A percentile compares a stretch with the other conserved stretches of the same genome.
Evolutionary conservation across 2,888 invertebrate species (phyloP).

Genomic region (Caradrina kadenii): DNA sequence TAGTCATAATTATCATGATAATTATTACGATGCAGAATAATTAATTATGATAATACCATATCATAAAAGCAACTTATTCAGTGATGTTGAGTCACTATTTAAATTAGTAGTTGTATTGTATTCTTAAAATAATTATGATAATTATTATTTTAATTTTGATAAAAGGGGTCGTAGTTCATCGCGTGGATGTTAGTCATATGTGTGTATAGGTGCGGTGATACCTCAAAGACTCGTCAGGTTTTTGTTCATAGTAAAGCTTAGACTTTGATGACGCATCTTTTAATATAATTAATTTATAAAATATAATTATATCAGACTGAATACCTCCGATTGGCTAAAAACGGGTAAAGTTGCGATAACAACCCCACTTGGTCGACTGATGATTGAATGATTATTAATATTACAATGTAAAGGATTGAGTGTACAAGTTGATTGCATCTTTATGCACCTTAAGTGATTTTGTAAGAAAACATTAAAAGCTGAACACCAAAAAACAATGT

Average conservation of each 20-base stretch:
- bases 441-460: no score
- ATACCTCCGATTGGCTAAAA: no score
- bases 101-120: conserved; percentile 44
- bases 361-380: not conserved
- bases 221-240: conserved; percentile 6
- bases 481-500: conserved; percentile 18
- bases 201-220: conserved; percentile 26
- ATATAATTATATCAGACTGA: not conserved
- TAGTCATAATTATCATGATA: conserved; percentile 35
- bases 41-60: conserved; percentile 46
- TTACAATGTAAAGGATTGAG: no score
- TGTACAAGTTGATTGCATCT: no score
- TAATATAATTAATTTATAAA: not conserved
- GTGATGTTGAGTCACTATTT: conserved; percentile 49
- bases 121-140: conserved; percentile 35
- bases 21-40: conserved; percentile 43
- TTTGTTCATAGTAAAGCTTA: not conserved
- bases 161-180: conserved; percentile 46
- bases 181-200: conserved; percentile 32
- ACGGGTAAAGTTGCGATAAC: not conserved
- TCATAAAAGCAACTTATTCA: conserved; percentile 44
- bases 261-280: not conserved
- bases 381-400: not conserved
- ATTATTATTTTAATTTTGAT: conserved; percentile 25
- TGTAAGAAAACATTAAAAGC: not conserved